Percentiles rank a stretch among this genome's conserved stretches.
Conservation (phyloP, 2,888 invertebrate genomes). For the Scaeva pyrastri region DNA sequence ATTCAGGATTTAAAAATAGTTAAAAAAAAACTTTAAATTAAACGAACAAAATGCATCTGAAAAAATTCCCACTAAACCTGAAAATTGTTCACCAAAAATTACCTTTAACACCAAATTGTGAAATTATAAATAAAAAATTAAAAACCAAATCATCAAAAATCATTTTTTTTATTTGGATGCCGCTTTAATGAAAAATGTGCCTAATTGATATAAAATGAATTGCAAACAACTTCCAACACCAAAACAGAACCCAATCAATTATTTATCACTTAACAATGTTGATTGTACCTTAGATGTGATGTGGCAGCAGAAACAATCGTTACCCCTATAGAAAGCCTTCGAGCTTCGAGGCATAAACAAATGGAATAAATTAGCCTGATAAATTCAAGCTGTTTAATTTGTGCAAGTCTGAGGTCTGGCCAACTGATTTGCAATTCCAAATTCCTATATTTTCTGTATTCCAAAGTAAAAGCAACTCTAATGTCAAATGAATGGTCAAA, state of each 20-base stretch:
- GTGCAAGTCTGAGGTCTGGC: background rate
- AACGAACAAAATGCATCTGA: constrained; percentile 17
- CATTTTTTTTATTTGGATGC: background rate
- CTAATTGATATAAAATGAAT: background rate
- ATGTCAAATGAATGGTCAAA: background rate
- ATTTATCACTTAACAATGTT: constrained; percentile 40
- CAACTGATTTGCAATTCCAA: constrained; percentile 54
- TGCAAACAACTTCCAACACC: background rate
- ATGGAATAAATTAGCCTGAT: constrained; percentile 32
- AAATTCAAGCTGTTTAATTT: background rate
- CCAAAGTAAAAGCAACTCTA: background rate
- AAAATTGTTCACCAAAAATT: background rate
- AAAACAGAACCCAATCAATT: constrained; percentile 15
- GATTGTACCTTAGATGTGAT: background rate
- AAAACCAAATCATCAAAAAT: background rate
- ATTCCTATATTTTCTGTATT: constrained; percentile 37
- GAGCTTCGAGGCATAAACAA: background rate
- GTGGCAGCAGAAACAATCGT: constrained; percentile 30
- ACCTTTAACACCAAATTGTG: background rate
- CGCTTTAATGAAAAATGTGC: background rate
- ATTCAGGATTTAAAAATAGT: background rate
- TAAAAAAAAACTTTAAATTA: constrained; percentile 5
- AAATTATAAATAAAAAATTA: background rate
- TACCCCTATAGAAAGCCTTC: background rate
- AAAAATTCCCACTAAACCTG: constrained; percentile 41